Base-by-base conservation (phyloP, 1,140 invertebrate genomes). In the Oncopodura yosiiana region DNA sequence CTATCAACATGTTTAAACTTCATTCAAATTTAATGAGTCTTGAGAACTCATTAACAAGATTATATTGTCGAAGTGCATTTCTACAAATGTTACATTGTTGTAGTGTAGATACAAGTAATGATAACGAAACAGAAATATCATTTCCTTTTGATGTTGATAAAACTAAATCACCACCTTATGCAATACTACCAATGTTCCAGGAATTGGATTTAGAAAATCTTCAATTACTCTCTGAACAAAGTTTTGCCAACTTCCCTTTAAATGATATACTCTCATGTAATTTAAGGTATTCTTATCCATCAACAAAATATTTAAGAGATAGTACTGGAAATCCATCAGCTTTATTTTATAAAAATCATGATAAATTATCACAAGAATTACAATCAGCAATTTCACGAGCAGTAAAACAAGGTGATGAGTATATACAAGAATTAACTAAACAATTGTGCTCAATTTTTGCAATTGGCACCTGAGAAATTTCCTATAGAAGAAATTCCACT, bases 161-260 rank as follows among this genome's bases (percentile, higher is more conserved):
- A n/a, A n/a, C n/a, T n/a, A n/a, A n/a, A n/a, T n/a, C 67, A 6
- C 66, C 70, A 65, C 67, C 69, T 23, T 67, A 68, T 3, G 68
- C 68, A 59, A 68, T 69, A 26, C 66, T 18, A 41, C 18, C 69
- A 3, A 61, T 70, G 3, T 53, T 72, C 2, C 69, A 71, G 55
- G 68, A 71, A 45, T 58, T 71, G 18, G 70, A 73, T 60, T 64
- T 72, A 24, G 70, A 71, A 56, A 73, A 72, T 57, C 66, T 73
- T 3, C 69, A 70, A 56, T 63, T 72, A 8, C 52, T 72, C 38
- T 71, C 69, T 6, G 69, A 69, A 23, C 18, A 8, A 14, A 9
- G 14, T 45, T 45, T 46, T 6, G 3, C 30, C 4, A 46, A 27
- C 19, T 53, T 30, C 51, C 51, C 5, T 19, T 34, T 2, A 30